Conservation (phyloP, 2,113 vertebrate genomes). For the Ellobius talpinus region DNA sequence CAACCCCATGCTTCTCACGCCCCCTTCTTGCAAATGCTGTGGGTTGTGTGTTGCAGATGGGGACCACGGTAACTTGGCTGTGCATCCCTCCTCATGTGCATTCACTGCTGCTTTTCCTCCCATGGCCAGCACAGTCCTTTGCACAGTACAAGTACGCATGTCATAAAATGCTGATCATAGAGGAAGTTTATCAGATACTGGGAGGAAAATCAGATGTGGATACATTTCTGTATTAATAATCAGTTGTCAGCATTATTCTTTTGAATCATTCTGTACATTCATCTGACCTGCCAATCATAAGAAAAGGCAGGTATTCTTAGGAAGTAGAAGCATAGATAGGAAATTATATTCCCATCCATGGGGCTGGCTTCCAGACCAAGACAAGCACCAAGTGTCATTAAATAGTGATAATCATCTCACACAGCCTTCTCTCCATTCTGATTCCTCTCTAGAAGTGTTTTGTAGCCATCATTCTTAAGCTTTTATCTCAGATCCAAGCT, state of each 20-base stretch:
- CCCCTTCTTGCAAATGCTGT: no score
- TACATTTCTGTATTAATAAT: neutral
- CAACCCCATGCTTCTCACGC: neutral
- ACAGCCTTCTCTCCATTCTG: neutral
- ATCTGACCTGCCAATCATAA: neutral
- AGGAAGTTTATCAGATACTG: neutral
- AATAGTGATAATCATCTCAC: neutral
- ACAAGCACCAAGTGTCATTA: neutral
- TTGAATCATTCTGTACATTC: neutral
- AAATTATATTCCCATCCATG: rapidly evolving
- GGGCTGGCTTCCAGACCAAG: neutral
- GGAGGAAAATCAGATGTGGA: neutral
- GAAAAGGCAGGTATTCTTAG: neutral
- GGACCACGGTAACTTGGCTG: neutral
- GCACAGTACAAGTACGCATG: rapidly evolving
- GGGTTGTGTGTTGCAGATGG: rapidly evolving
- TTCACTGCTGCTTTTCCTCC: rapidly evolving
- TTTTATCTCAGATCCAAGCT: constrained; percentile 19
- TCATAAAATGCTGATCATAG: neutral
- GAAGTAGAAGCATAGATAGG: neutral
- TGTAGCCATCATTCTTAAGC: neutral
- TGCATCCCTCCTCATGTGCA: rapidly evolving
- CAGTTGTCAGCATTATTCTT: neutral
- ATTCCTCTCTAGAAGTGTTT: neutral
- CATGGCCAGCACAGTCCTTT: neutral